Percentiles rank a stretch among this genome's conserved stretches.
Conservation (phyloP, 2,113 vertebrate species). For the Cyprinodon variegatus region DNA sequence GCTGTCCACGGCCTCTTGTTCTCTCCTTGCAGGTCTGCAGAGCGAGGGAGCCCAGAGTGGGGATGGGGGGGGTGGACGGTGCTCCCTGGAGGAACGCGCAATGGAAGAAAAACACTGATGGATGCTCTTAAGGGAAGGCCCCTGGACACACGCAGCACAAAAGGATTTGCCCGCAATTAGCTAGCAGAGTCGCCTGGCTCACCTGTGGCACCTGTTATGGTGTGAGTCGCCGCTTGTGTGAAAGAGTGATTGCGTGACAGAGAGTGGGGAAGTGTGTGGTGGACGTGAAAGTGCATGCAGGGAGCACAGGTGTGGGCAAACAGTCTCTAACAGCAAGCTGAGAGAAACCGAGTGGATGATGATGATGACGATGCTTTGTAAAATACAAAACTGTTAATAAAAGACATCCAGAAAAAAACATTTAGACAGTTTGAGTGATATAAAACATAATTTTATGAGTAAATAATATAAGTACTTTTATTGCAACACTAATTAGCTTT, state of each 20-base stretch:
- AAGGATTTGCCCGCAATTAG: constrained; percentile 80
- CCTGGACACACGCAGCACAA: constrained; percentile 75
- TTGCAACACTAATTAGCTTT: too few species aligned
- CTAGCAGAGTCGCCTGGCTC: constrained; percentile 66
- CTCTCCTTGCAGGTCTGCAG: constrained; percentile 67
- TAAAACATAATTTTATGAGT: not conserved
- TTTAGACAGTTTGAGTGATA: not conserved
- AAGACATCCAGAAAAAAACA: not conserved
- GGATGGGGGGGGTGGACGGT: constrained; percentile 44
- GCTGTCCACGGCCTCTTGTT: constrained; percentile 71
- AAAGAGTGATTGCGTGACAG: constrained; percentile 45
- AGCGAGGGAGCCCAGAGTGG: constrained; percentile 43
- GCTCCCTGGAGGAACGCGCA: constrained; percentile 64
- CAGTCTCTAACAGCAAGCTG: constrained; percentile 2
- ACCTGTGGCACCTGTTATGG: constrained; percentile 77
- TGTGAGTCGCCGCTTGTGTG: constrained; percentile 31
- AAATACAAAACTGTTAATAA: constrained; percentile 9
- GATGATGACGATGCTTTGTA: constrained; percentile 29
- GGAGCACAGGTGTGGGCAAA: constrained; percentile 40
- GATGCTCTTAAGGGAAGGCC: constrained; percentile 79
- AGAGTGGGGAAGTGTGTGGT: constrained; percentile 26
- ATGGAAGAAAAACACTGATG: constrained; percentile 77
- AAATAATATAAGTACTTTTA: not conserved
- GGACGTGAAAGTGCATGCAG: constrained; percentile 11
- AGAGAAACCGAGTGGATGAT: constrained; percentile 30